Base-by-base conservation (phyloP, 2,113 vertebrate genomes). In the Apistogramma diplotaenia region DNA sequence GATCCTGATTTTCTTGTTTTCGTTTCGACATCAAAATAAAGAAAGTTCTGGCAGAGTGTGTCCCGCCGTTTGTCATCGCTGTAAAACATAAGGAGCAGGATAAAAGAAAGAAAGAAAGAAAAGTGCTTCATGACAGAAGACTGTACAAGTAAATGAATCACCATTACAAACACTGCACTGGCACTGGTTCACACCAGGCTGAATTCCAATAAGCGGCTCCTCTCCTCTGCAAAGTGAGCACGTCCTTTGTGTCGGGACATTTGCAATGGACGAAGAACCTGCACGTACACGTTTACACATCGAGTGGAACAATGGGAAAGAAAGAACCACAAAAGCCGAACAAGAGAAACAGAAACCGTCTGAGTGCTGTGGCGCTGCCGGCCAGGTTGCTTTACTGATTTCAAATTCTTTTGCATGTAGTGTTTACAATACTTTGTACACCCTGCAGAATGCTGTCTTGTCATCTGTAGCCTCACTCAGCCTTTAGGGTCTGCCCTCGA, bases 401-500 rank as follows among this genome's bases (percentile, higher is more conserved):
- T 83, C 43, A 43, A 43, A 70, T 43, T 75, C 27, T 54, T 70
- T 74, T 67, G 61, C 55, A 65, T 79, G 79, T 84, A 71, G 79
- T 80, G 75, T 75, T 79, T 40, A 54, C 15, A 25, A 46, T 74
- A 59, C 71, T 79, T 61, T 83, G 53, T 78, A 51, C 78, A 73
- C 31, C 67, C 67, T 0, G 1, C 9, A 67, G 74, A 49, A 55
- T 43, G 61, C 71, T 59, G 27, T 61, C 40, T 27, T 51, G n/a
- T 60, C 21, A 23, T 61, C 67, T 74, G 21, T 81, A 51, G 85
- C 59, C 77, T 58, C 21, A 10, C 16, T 87, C 61, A 37, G 56
- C 75, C 87, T 78, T 77, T 72, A 71, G 79, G 81, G 76, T 61
- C 70, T 81, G 59, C 62, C 79, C 59, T 60, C 12, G 21, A 37